Percentiles rank a stretch among this genome's conserved stretches.
Conservation (phyloP, 2,888 invertebrate species). For the Latrodectus elegans region DNA sequence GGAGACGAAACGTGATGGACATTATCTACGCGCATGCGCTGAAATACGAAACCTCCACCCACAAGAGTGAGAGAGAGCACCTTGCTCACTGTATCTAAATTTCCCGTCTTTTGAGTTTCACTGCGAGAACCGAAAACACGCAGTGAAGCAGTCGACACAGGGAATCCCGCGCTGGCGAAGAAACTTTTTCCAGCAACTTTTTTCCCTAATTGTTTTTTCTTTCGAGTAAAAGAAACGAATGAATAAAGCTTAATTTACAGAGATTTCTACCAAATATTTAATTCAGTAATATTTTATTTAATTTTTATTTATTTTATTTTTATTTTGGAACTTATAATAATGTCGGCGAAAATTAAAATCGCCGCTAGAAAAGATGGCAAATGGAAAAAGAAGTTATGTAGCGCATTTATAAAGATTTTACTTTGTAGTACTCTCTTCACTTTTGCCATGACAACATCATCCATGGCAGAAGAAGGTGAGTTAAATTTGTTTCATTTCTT, state of each 20-base stretch:
- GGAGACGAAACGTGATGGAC: conserved; percentile 35
- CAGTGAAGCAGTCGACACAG: conserved; percentile 9
- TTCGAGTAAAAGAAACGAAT: background rate
- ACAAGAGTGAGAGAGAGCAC: too few relatives aligned
- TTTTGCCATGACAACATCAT: conserved; percentile 21
- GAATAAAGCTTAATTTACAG: background rate
- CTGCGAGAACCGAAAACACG: conserved; percentile 25
- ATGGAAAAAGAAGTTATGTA: conserved; percentile 16
- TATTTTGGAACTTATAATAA: background rate
- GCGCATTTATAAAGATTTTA: conserved; percentile 36
- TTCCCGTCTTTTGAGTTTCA: conserved; percentile 57
- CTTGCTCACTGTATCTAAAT: conserved; percentile 1
- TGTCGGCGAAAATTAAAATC: conserved; percentile 31
- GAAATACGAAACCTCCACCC: conserved; percentile 19
- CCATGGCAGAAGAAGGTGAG: conserved; percentile 38
- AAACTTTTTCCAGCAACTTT: background rate
- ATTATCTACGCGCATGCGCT: conserved; percentile 31
- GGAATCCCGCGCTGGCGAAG: background rate
- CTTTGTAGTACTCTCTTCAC: conserved; percentile 21
- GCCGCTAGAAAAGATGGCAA: background rate
- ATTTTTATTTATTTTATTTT: conserved; percentile 1
- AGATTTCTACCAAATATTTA: background rate
- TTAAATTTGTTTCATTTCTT: background rate
- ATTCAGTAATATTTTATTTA: background rate
- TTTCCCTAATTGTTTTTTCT: background rate